Evolutionary conservation across 2,797 vertebrate genomes (phyloP), one percentile per base, ranked within the genome.

Genomic region (Babyrousa celebensis): DNA sequence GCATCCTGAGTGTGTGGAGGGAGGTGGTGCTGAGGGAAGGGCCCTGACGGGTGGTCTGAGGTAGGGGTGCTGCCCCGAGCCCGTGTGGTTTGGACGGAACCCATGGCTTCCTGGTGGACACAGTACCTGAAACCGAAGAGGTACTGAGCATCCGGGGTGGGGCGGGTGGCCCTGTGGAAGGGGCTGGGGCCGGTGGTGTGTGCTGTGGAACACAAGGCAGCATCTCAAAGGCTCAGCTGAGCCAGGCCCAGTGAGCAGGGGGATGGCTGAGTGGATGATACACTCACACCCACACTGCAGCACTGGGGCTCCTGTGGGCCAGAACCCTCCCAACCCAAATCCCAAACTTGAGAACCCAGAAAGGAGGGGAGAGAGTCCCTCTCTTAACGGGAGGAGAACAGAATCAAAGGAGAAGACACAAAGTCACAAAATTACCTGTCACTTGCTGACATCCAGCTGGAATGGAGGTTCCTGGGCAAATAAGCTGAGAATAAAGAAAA

Each of bases 161-260:
- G n/a, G 16, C 25, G 14, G 63, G 63, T 20, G 12, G 20, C 67
- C 17, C 32, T 18, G 27, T 3, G 11, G 6, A 10, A 48, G 29
- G 43, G 84, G 0, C 5, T 7, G 12, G 6, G 3, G 27, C 1
- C 17, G 17, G 14, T 21, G 27, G 2, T 32, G 2, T 58, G 11
- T 32, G 27, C 11, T 29, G 3, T 58, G 54, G 25, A 21, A 16
- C 32, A 48, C 25, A 56, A 4, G 29, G 54, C 40, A 65, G 54
- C 60, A 60, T 36, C 84, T 80, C 58, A 25, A 36, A 87, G n/a
- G 43, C 12, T 18, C 20, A 32, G 40, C n/a, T 36, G 75, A 18
- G 65, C 20, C 43, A 25, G 58, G 60, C 20, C 12, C 36, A 15
- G 32, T 58, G 68, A 43, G 68, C 9, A 60, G 54, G 32, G 83